phyloP scores from a whole-genome alignment of 2,797 vertebrate species.

The Syngnathus acus region DNA sequence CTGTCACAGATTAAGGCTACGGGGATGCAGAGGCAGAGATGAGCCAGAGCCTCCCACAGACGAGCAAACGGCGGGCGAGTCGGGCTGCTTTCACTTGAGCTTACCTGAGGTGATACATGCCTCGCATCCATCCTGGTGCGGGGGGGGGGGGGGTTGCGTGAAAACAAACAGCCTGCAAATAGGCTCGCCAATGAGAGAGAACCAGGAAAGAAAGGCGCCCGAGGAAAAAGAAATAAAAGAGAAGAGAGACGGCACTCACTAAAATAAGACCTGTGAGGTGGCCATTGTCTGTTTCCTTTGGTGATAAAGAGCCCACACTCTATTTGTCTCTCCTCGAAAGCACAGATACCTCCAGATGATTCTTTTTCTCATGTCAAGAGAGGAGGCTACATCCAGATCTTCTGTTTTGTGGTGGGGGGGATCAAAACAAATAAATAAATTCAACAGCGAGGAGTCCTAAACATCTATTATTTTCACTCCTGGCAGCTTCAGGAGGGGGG shows the following conservation, averaged over 20 bases:
- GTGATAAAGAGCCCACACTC: constrained; percentile 71
- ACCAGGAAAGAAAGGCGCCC: constrained; percentile 55
- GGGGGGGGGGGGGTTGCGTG: constrained; percentile 53
- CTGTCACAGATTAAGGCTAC: constrained; percentile 82
- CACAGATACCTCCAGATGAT: constrained; percentile 59
- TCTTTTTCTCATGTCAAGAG: background rate
- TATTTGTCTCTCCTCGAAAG: constrained; percentile 65
- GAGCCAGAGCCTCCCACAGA: constrained; percentile 77
- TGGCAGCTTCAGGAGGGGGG: constrained; percentile 33
- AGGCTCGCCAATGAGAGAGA: constrained; percentile 68
- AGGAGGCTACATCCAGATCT: background rate
- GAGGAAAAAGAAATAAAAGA: constrained; percentile 65
- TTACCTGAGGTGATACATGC: constrained; percentile 77
- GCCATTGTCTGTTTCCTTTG: constrained; percentile 67
- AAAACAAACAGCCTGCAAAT: constrained; percentile 75
- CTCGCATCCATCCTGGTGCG: constrained; percentile 64
- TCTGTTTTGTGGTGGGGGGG: background rate
- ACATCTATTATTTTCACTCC: constrained; percentile 64
- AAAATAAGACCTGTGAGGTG: constrained; percentile 67
- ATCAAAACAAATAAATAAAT: background rate
- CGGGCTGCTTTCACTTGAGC: constrained; percentile 71
- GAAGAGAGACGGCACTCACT: constrained; percentile 61
- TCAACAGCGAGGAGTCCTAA: constrained; percentile 20
- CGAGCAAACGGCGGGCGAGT: constrained; percentile 53
- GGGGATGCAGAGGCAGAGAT: constrained; percentile 71